Base-by-base conservation (phyloP, 2,113 vertebrate species). In the Archocentrus centrarchus region DNA sequence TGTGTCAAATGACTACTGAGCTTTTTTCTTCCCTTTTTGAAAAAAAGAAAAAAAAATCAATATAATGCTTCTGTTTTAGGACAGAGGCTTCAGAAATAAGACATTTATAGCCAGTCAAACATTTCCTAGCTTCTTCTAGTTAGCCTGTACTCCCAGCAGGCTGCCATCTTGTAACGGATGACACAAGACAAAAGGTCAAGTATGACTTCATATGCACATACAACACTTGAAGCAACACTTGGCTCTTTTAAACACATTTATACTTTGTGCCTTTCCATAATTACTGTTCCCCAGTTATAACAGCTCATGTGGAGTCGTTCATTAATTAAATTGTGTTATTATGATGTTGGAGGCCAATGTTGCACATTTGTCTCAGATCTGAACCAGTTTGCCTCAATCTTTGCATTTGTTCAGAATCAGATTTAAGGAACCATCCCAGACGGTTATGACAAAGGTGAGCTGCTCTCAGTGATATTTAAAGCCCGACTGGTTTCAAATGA, bases 331-430 rank as follows among this genome's bases (percentile, higher is more conserved):
- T 30, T 50, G 41, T 50, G 24, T 50, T 50, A 50, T 50, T 22
- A 30, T 70, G 5, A 44, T 44, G 41, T 13, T 4, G 11, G 41
- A 44, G 41, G 13, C 13, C 24, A 50, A 7, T 50, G 24, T 70
- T 50, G 24, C 64, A 50, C 15, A 50, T 50, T 44, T 30, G 18
- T 30, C 44, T 17, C 27, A 41, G 66, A 44, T 70, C 7, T 1
- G 41, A 70, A 50, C 9, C 64, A 50, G 64, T 44, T 50, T 68
- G 39, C 64, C 64, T 47, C 41, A 47, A 3, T 22, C 11, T 53
- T 53, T 53, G 66, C 47, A 70, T 70, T 70, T 70, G 50, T 70
- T 70, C 17, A 70, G 20, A 30, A 70, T 70, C 17, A 53, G 66
- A 53, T 32, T 53, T 24, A 32, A 70, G 44, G 66, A 70, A 32